Percentiles rank a stretch among this genome's conserved stretches.
Conservation (phyloP, 2,797 vertebrate species). For the Microchirus variegatus region DNA sequence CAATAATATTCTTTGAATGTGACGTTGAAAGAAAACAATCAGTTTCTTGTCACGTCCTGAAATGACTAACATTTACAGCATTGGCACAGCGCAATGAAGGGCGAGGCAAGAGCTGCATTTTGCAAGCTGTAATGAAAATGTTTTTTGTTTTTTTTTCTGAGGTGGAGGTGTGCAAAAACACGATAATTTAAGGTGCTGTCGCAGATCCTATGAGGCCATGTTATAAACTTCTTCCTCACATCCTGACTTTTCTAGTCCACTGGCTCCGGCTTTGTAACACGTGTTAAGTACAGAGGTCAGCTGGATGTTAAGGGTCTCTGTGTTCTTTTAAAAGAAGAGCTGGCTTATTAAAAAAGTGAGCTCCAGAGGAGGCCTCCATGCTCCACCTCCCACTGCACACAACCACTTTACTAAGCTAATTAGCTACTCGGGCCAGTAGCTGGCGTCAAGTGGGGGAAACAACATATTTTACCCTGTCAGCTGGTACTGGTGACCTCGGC, state of each 20-base stretch:
- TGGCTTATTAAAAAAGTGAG: slow-evolving; percentile 82
- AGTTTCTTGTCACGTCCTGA: slow-evolving; percentile 72
- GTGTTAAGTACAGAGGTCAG: slow-evolving; percentile 75
- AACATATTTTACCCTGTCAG: slow-evolving; percentile 75
- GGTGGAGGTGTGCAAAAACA: slow-evolving; percentile 21
- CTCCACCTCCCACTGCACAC: slow-evolving; percentile 61
- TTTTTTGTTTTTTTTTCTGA: slow-evolving; percentile 35
- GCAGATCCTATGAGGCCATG: slow-evolving; percentile 6
- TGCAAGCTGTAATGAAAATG: slow-evolving; percentile 35
- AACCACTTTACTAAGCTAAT: slow-evolving; percentile 75
- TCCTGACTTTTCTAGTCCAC: slow-evolving; percentile 44
- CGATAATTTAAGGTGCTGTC: slow-evolving; percentile 23
- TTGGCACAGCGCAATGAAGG: slow-evolving; percentile 50
- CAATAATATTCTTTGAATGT: slow-evolving; percentile 63
- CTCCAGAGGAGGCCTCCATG: slow-evolving; percentile 62
- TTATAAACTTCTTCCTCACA: slow-evolving; percentile 39
- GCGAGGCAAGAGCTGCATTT: slow-evolving; percentile 54
- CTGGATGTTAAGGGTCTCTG: slow-evolving; percentile 64
- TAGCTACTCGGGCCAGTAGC: slow-evolving; percentile 70
- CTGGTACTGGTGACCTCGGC: slow-evolving; percentile 53
- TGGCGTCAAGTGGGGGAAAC: slow-evolving; percentile 69
- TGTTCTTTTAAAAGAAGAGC: slow-evolving; percentile 75
- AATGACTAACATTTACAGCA: slow-evolving; percentile 77
- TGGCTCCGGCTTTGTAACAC: slow-evolving; percentile 66
- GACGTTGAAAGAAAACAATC: slow-evolving; percentile 71